Evolutionary conservation across 2,888 invertebrate genomes (phyloP), one percentile per base, ranked within the genome.

Genomic region (Dastarcus helophoroides): DNA sequence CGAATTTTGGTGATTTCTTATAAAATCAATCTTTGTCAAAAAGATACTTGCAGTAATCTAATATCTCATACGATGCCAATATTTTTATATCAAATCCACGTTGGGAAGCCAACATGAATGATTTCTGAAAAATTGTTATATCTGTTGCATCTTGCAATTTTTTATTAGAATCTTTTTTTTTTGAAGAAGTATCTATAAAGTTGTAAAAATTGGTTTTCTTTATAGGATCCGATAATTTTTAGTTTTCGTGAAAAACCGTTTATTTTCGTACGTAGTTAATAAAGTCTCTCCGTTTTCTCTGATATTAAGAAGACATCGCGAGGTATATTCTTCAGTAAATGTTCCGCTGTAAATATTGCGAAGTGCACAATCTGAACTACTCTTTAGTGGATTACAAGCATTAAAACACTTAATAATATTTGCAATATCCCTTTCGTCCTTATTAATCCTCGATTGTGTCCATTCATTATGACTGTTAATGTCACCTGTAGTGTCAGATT

Each of bases 391-490:
- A 33, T 39, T 41, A 22, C 33, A 40, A 29, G 19, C 35, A 19
- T 29, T 35, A 26, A 40, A 34, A 33, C 12, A 36, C 22, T 36
- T 29, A n/a, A 41, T 32, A 13, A 41, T 33, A 27, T 34, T 40
- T 40, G 37, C 14, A 37, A 46, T 31, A 40, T 37, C 38, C 9
- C 40, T 28, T 41, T 43, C 37, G 37, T 47, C 42, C 26, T 33
- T 40, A 23, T 34, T 33, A 16, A 41, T 42, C 29, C 40, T 41
- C 8, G 32, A 37, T 41, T 40, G 31, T 9, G 32, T 39, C 41
- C 38, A 39, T 36, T 41, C 42, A 40, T 37, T 40, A 43, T 45
- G 42, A 31, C 4, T 11, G 36, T 39, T 37, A 37, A 42, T 38
- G 33, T 41, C 38, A 26, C 26, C 14, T 27, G 36, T 37, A 27